Conservation (phyloP, 2,797 vertebrate species). For the Apogon talboti region DNA sequence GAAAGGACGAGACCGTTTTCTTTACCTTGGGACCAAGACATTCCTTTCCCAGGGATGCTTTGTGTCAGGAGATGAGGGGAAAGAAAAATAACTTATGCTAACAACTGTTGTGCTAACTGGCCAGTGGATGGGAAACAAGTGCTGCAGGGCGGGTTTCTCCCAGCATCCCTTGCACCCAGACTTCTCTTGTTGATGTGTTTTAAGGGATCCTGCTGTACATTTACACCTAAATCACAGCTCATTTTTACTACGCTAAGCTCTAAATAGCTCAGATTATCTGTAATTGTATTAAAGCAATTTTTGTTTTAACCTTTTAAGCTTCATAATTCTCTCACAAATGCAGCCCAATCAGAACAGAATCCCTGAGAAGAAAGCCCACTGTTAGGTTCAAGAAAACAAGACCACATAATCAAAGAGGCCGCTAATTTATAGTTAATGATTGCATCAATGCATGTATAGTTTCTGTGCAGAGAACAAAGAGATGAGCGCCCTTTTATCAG, state of each 20-base stretch:
- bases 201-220: slow-evolving; percentile 20
- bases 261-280: not conserved
- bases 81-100: slow-evolving; percentile 84
- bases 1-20: slow-evolving; percentile 86
- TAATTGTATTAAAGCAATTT: not conserved
- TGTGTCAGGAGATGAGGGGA: slow-evolving; percentile 83
- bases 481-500: slow-evolving; percentile 72
- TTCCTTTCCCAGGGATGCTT: slow-evolving; percentile 89
- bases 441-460: slow-evolving; percentile 66
- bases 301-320: not conserved
- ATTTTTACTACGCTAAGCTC: not conserved
- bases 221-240: not conserved
- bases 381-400: slow-evolving; percentile 62
- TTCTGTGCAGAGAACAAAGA: slow-evolving; percentile 75
- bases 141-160: slow-evolving; percentile 64
- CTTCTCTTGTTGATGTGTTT: slow-evolving; percentile 38
- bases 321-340: not conserved
- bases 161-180: slow-evolving; percentile 60
- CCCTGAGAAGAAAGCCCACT: slow-evolving; percentile 47
- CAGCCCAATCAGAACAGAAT: slow-evolving; percentile 34
- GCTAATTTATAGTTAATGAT: slow-evolving; percentile 68
- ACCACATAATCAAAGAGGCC: slow-evolving; percentile 72
- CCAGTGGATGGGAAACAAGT: slow-evolving; percentile 78
- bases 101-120: slow-evolving; percentile 76
- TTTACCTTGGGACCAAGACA: slow-evolving; percentile 90